Conservation (phyloP, 2,113 vertebrate species). For the Rhabdornis inornatus region DNA sequence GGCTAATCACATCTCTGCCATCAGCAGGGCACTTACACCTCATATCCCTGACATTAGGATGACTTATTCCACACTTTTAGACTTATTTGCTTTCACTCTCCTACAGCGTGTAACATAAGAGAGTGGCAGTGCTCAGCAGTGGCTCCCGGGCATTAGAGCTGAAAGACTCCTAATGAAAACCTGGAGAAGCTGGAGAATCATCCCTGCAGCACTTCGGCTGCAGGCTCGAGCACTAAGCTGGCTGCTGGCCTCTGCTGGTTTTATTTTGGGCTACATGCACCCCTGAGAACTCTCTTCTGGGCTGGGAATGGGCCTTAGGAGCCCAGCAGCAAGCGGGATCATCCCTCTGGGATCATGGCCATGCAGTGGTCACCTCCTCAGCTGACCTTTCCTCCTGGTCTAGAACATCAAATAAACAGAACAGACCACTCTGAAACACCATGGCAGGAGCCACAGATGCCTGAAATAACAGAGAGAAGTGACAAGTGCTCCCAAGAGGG, state of each 20-base stretch:
- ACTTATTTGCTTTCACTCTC: constrained; percentile 3
- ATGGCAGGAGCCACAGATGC: neutral
- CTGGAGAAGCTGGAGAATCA: neutral
- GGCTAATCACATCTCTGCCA: constrained; percentile 11
- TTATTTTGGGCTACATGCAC: neutral
- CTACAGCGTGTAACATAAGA: neutral
- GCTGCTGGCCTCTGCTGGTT: neutral
- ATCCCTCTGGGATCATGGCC: neutral
- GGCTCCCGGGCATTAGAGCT: neutral
- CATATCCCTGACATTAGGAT: neutral
- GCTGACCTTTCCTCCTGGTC: neutral
- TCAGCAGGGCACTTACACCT: constrained; percentile 1
- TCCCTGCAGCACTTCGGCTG: neutral
- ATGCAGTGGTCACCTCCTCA: neutral
- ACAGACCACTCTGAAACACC: neutral
- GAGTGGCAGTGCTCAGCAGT: neutral
- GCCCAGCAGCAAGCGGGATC: neutral
- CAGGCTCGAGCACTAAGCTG: neutral
- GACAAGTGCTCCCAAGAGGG: constrained; percentile 14
- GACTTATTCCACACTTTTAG: neutral
- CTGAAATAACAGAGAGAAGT: neutral
- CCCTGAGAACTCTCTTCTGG: neutral
- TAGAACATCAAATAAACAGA: neutral
- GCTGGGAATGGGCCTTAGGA: neutral
- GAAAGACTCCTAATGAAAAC: neutral